Base-by-base conservation (phyloP, 2,113 vertebrate species). In the Percopsis transmontana region DNA sequence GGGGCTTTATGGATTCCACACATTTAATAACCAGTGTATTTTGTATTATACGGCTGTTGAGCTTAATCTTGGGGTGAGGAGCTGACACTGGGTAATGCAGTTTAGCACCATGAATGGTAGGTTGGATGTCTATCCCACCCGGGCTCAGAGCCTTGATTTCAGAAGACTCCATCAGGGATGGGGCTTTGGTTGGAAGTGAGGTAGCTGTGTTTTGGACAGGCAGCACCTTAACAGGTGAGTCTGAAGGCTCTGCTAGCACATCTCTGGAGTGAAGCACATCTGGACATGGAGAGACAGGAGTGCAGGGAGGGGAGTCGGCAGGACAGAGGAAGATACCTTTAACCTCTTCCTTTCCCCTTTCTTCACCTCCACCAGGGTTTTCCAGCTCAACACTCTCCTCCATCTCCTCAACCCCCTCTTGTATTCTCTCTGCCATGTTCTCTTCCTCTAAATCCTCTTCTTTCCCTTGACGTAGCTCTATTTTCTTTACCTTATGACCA, bases 101-200 rank as follows among this genome's bases (percentile, higher is more conserved):
- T 79, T 83, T 83, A 87, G 82, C 80, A 72, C 83, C 88, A 53
- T 78, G 58, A 79, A 60, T 11, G 53, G 52, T 65, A 33, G 75
- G 66, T 71, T 81, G 83, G 69, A 62, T 66, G 60, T 79, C 68
- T 44, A 70, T 79, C 54, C 79, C 68, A 62, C 33, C 66, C 62
- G 68, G 67, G 52, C 62, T 83, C 63, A 73, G 74, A 66, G 54
- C 63, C 50, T 87, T 72, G 23, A 7, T 48, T 27, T 72, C 66
- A 69, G 42, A 58, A 56, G 69, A 69, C 60, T 78, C 66, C 71
- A 79, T 81, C 56, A 58, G 53, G 70, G 71, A 59, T 21, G 70
- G 78, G 68, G 80, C 74, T 87, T 87, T 85, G 78, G 82, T 76
- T 73, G 73, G 70, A 58, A 72, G 69, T 91, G 90, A 90, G 90